phyloP scores from a whole-genome alignment of 2,888 invertebrate genomes.

The Malachius bipustulatus region DNA sequence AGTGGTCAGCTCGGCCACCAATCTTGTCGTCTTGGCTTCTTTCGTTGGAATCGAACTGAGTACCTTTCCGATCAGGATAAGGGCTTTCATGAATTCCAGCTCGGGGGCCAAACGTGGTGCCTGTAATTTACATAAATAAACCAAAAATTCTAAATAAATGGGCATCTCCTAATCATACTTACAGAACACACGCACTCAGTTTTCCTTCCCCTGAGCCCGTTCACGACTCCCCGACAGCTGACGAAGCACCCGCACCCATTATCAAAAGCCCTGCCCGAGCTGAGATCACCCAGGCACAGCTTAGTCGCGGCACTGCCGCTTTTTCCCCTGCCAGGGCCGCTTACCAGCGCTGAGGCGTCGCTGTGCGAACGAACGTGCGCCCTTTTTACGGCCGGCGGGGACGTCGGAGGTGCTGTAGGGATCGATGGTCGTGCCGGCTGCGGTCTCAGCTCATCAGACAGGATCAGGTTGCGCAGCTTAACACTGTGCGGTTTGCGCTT shows the following conservation, averaged over 20 bases:
- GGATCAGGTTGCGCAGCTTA: conserved; percentile 60
- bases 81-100: conserved; percentile 75
- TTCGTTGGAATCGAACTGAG: conserved; percentile 72
- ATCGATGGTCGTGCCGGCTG: conserved; percentile 13
- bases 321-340: conserved; percentile 21
- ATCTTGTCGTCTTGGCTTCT: conserved; percentile 83
- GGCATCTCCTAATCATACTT: conserved; percentile 28
- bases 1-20: conserved; percentile 85
- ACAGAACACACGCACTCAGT: conserved; percentile 68
- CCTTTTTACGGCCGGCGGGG: conserved; percentile 47
- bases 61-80: conserved; percentile 76
- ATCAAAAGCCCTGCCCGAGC: conserved; percentile 92
- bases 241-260: conserved; percentile 89
- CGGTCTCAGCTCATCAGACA: conserved; percentile 50
- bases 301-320: conserved; percentile 39
- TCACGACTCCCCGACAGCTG: conserved; percentile 68
- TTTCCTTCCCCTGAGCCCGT: conserved; percentile 62
- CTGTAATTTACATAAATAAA: conserved; percentile 33
- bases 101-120: conserved; percentile 75
- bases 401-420: conserved; percentile 24
- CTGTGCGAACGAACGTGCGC: conserved; percentile 76
- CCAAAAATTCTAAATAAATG: background rate
- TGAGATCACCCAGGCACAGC: conserved; percentile 76
- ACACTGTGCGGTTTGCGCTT: conserved; percentile 65
- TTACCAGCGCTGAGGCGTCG: conserved; percentile 64